phyloP scores from a whole-genome alignment of 2,113 vertebrate genomes.

The Nothobranchius kuhntae region DNA sequence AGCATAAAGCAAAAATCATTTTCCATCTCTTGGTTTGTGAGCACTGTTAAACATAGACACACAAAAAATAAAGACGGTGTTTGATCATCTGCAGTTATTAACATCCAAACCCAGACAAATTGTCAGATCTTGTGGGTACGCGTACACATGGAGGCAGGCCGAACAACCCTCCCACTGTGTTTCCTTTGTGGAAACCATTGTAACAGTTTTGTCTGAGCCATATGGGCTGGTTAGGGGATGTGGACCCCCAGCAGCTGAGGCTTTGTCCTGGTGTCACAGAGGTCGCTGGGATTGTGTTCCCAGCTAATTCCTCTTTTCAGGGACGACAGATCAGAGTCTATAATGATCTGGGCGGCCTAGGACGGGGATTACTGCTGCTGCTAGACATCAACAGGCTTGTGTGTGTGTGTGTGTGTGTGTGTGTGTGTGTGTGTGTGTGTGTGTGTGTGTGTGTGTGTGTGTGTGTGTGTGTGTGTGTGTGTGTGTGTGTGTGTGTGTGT shows the following conservation, averaged over 20 bases:
- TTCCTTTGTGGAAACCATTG: conserved; percentile 77
- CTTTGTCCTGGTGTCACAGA: conserved; percentile 78
- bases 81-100: conserved; percentile 35
- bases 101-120: conserved; percentile 50
- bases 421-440: conserved; percentile 36
- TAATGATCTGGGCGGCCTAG: conserved; percentile 80
- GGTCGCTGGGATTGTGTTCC: conserved; percentile 82
- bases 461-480: conserved; percentile 10
- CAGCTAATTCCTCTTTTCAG: conserved; percentile 83
- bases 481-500: conserved; percentile 14
- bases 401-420: conserved; percentile 38
- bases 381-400: conserved; percentile 71
- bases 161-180: conserved; percentile 75
- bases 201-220: conserved; percentile 82
- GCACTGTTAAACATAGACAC: not conserved
- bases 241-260: conserved; percentile 78
- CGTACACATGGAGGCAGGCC: conserved; percentile 45
- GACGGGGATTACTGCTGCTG: conserved; percentile 73
- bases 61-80: not conserved
- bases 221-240: conserved; percentile 80
- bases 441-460: conserved; percentile 37
- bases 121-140: conserved; percentile 43
- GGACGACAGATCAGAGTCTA: conserved; percentile 81
- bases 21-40: not conserved
- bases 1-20: too few species aligned